Evolutionary conservation across 2,113 vertebrate genomes (phyloP).

Genomic region (Lynx canadensis): DNA sequence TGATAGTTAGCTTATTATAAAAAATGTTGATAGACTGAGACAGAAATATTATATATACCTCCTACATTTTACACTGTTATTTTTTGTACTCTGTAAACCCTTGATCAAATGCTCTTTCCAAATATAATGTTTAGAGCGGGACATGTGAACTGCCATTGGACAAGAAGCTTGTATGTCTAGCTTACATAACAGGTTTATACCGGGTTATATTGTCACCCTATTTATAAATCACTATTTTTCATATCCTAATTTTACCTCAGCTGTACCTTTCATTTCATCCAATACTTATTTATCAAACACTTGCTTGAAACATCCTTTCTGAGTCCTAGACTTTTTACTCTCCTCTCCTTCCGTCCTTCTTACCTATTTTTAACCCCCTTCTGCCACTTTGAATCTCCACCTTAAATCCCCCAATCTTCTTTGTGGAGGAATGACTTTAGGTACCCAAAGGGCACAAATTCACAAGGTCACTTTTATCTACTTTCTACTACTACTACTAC

Average conservation of each 20-base stretch:
- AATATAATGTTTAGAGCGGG: neutral
- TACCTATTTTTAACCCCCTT: neutral
- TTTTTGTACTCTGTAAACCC: constrained; percentile 21
- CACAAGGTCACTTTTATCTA: neutral
- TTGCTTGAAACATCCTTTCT: neutral
- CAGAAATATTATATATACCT: neutral
- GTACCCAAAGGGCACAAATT: neutral
- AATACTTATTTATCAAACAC: neutral
- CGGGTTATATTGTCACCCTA: neutral
- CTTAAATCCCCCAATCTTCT: neutral
- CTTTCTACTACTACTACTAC: neutral
- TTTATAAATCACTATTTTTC: neutral
- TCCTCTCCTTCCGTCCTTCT: neutral
- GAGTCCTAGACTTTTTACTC: neutral
- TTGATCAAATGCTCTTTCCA: neutral
- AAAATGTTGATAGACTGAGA: neutral
- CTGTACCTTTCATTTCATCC: neutral
- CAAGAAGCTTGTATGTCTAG: neutral
- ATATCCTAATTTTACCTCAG: neutral
- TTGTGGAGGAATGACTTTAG: neutral
- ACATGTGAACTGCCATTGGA: neutral
- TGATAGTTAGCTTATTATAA: neutral
- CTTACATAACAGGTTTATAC: neutral
- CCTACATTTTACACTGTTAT: neutral
- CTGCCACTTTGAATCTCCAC: neutral